Evolutionary conservation across 2,888 invertebrate genomes (phyloP).

Genomic region (Pardosa pseudoannulata): DNA sequence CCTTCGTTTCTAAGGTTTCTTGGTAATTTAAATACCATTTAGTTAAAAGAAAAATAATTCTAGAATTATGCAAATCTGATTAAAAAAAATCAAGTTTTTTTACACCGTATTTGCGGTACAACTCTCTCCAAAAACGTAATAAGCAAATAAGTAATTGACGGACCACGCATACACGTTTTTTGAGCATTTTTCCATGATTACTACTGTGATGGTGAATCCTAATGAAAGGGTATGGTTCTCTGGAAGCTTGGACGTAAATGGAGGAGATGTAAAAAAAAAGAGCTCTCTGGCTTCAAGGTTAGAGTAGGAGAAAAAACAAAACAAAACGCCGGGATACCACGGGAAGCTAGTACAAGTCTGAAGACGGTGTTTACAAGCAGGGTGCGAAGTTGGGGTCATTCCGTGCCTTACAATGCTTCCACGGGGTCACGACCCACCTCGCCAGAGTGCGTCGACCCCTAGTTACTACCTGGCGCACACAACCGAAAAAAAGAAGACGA

Average conservation of each 20-base stretch:
- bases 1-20: too few relatives aligned
- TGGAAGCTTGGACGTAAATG: constrained; percentile 15
- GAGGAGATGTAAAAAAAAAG: not conserved
- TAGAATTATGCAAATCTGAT: too few relatives aligned
- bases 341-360: constrained; percentile 29
- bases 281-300: not conserved
- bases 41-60: too few relatives aligned
- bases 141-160: not conserved
- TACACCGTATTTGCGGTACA: not conserved
- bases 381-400: constrained; percentile 46
- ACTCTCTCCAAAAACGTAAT: not conserved
- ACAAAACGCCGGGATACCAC: not conserved
- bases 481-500: too few relatives aligned
- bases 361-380: constrained; percentile 43
- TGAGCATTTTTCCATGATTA: constrained; percentile 57
- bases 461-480: constrained; percentile 43
- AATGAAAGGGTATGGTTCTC: constrained; percentile 44
- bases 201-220: constrained; percentile 39
- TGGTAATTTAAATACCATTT: too few relatives aligned
- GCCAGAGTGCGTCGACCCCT: constrained; percentile 55
- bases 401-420: constrained; percentile 36
- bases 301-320: not conserved
- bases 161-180: not conserved
- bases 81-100: not conserved
- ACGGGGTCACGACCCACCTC: constrained; percentile 29